Conservation (phyloP, 2,888 invertebrate genomes). For the Microchrysa polita region DNA sequence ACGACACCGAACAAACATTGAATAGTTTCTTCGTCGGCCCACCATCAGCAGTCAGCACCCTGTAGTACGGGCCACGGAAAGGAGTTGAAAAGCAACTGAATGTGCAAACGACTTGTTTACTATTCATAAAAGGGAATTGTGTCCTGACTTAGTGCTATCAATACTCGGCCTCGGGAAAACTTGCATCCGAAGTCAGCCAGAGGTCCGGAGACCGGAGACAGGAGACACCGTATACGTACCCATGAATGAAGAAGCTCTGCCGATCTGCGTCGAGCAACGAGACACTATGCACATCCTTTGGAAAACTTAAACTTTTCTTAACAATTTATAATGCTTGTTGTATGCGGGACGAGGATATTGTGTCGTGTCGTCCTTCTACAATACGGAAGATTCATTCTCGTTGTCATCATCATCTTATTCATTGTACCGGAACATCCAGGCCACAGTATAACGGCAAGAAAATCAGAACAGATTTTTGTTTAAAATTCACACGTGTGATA, state of each 20-base stretch:
- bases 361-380: no score
- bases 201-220: background rate
- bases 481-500: conserved; percentile 10
- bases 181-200: background rate
- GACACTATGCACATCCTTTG: background rate
- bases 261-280: no score
- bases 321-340: conserved; percentile 38
- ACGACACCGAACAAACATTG: background rate
- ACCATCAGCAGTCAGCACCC: no score
- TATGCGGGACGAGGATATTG: conserved; percentile 25
- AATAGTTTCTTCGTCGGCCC: background rate
- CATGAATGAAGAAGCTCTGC: no score
- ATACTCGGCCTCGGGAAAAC: conserved; percentile 7
- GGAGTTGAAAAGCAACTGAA: background rate
- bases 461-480: conserved; percentile 30
- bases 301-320: conserved; percentile 42
- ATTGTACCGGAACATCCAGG: conserved; percentile 1
- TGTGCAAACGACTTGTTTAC: conserved; percentile 44
- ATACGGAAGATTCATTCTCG: no score
- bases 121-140: conserved; percentile 44
- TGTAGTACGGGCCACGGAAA: background rate
- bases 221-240: background rate
- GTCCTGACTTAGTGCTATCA: conserved; percentile 41
- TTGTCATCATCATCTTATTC: no score
- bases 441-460: conserved; percentile 23